Evolutionary conservation across 2,113 vertebrate species (phyloP), one percentile per base, ranked within the genome.

Genomic region (Xenopus tropicalis): DNA sequence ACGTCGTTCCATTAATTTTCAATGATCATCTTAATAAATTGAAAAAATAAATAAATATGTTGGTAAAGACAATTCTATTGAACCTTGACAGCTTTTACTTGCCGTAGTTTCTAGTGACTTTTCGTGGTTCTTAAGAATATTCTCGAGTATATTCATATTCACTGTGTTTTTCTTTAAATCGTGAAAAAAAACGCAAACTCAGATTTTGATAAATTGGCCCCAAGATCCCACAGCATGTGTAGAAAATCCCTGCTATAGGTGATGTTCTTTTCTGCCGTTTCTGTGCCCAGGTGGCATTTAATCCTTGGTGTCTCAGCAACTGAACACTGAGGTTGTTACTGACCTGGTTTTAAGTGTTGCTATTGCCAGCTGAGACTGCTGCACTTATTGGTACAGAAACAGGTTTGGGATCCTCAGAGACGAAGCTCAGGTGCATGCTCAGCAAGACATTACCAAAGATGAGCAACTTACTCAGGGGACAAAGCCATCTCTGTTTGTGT

Each of bases 391-490:
- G 29, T 29, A 43, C 29, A 67, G 46, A 42, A 67, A n/a, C 71
- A 68, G 65, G 24, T 37, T 22, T 46, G 20, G 48, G 43, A 16
- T 68, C 72, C 72, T 42, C 16, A n/a, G 65, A 74, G 72, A 68
- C n/a, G n/a, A 64, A 61, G 57, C 44, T 52, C 72, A 74, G 72
- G 56, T 74, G 72, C 56, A 61, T 19, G 56, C n/a, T 5, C 52
- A 54, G 3, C 52, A 37, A 66, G 42, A 74, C 64, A 16, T 68
- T 67, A 48, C 8, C 23, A 52, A 21, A 74, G 71, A 42, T 74
- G 71, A 74, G 72, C 72, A 74, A 22, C 19, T 17, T n/a, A 52
- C 72, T 57, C 72, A 68, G 0, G 72, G 72, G 72, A 74, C 7
- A 1, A 48, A 11, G 22, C 52, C 43, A 42, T 25, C 17, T 46